Evolutionary conservation across 2,113 vertebrate genomes (phyloP), one percentile per base, ranked within the genome.

Genomic region (Eulacestoma nigropectus): DNA sequence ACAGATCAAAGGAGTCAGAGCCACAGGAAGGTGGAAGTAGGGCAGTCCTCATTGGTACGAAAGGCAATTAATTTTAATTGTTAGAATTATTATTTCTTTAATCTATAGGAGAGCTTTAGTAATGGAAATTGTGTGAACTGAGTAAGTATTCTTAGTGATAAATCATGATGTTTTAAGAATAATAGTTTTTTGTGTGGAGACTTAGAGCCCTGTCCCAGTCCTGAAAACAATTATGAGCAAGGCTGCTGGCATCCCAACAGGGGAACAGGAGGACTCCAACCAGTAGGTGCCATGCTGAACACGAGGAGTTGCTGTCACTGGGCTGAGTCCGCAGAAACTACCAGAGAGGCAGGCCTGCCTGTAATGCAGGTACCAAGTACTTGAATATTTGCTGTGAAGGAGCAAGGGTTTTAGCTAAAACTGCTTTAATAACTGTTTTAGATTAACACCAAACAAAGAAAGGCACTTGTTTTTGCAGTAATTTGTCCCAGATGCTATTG

Each of bases 1-100:
- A 93, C 83, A 95, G 96, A 98, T 97, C 93, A 97, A 97, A 98
- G 91, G 84, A 93, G 26, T 92, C 59, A 94, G 47, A 95, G 87
- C 85, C 90, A 41, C 41, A 50, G 91, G 83, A 96, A 87, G 73
- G 79, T 10, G 49, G 84, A 96, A 96, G 84, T 74, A 89, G 89
- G 73, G 69, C 65, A 68, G 73, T 79, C 69, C 15, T 94, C 77
- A 35, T 20, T 78, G 84, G 37, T 72, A 62, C 59, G 95, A 89
- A 90, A 88, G 74, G 79, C 68, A 80, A 88, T 93, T 96, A 93
- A 86, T 97, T 97, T 95, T 95, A 95, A 93, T 96, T 94, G 70
- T 92, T 92, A 73, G 75, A 62, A 67, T 83, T 83, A 63, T 92
- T 94, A 59, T 88, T 90, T 95, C 56, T 91, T 96, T 88, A 93